Percentiles rank a stretch among this genome's conserved stretches.
Evolutionary conservation across 2,888 invertebrate genomes (phyloP).

Genomic region (Epsilonema sp.): DNA sequence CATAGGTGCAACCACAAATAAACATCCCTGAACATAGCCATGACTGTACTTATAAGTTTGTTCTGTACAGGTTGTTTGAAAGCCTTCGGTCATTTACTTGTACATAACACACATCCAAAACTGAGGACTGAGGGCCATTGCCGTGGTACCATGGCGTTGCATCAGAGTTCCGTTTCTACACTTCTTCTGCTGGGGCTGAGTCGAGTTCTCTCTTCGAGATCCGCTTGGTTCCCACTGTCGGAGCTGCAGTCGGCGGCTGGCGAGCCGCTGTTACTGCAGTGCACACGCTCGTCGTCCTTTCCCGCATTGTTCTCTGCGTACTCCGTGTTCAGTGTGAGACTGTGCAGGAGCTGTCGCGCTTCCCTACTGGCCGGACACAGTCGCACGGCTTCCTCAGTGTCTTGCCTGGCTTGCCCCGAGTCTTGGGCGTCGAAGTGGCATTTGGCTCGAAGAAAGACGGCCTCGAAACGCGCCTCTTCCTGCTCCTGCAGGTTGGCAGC

Average conservation of each 20-base stretch:
- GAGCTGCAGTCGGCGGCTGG: constrained; percentile 4
- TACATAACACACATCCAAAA: too few relatives aligned
- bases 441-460: constrained; percentile 15
- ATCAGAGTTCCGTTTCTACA: neutral
- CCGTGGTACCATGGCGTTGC: too few relatives aligned
- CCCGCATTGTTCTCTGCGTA: neutral
- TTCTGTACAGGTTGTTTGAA: too few relatives aligned
- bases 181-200: constrained; percentile 1
- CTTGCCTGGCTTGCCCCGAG: constrained; percentile 10
- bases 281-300: neutral
- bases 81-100: too few relatives aligned
- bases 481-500: constrained; percentile 9
- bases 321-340: constrained; percentile 3
- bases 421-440: constrained; percentile 13
- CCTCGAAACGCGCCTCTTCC: constrained; percentile 12
- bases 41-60: too few relatives aligned
- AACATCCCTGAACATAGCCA: too few relatives aligned
- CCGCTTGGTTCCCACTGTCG: constrained; percentile 2
- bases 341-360: constrained; percentile 11
- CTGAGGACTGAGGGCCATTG: too few relatives aligned
- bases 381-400: constrained; percentile 12
- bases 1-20: too few relatives aligned
- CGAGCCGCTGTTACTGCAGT: neutral
- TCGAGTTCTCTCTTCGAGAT: constrained; percentile 1
- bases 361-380: constrained; percentile 12